Evolutionary conservation across 2,888 invertebrate genomes (phyloP).

Genomic region (Eupithecia subumbrata): DNA sequence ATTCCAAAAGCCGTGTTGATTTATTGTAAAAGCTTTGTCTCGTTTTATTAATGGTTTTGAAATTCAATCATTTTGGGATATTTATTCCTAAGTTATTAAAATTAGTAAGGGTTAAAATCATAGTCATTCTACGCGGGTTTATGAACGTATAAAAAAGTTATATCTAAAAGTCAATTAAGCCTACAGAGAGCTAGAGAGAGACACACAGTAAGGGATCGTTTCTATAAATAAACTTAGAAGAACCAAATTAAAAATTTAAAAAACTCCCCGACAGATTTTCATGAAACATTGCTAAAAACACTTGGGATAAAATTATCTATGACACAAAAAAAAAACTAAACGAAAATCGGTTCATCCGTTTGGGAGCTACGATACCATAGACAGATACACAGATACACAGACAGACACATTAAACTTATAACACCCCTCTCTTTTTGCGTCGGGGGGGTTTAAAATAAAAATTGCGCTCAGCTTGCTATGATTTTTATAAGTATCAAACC

Average conservation of each 20-base stretch:
- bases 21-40: slow-evolving; percentile 23
- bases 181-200: no score
- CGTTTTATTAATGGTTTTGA: slow-evolving; percentile 9
- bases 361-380: no score
- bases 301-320: no score
- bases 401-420: no score
- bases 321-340: no score
- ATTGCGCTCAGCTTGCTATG: background rate
- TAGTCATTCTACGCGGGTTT: background rate
- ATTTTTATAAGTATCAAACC: background rate
- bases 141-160: background rate
- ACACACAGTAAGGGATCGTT: background rate
- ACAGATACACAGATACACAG: no score
- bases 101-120: background rate
- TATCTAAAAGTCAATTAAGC: background rate
- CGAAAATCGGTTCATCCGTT: no score
- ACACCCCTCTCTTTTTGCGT: no score
- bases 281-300: no score
- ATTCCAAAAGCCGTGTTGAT: slow-evolving; percentile 18
- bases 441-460: no score
- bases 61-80: slow-evolving; percentile 10
- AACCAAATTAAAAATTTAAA: no score
- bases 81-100: background rate
- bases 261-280: no score
- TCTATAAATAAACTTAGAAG: background rate